A percentile compares a stretch with the other conserved stretches of the same genome.
Evolutionary conservation across 2,113 vertebrate genomes (phyloP).

Genomic region (Mellivora capensis): DNA sequence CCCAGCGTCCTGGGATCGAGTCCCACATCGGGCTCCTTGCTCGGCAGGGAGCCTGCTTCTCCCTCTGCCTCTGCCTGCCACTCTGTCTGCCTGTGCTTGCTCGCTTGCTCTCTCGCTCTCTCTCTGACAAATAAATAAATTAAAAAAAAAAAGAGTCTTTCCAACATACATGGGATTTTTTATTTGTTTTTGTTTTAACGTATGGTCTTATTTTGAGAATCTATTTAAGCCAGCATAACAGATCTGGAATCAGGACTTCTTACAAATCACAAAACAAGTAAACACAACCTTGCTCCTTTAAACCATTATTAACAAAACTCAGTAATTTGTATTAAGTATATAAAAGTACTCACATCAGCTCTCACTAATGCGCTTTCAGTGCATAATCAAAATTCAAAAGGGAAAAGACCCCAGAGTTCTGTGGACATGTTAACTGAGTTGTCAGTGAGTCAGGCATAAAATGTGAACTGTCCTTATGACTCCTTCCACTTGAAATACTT

Average conservation of each 20-base stretch:
- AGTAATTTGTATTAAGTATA: background rate
- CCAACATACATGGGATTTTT: background rate
- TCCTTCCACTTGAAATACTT: background rate
- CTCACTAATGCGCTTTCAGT: background rate
- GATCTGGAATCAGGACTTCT: background rate
- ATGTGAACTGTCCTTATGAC: background rate
- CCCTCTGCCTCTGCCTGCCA: too few relatives aligned
- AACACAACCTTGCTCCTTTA: background rate
- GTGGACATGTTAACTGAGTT: background rate
- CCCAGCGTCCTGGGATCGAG: too few relatives aligned
- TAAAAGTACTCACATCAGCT: background rate
- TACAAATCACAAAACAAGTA: slow-evolving; percentile 38
- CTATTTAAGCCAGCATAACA: background rate
- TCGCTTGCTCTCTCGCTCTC: too few relatives aligned
- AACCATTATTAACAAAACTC: slow-evolving; percentile 19
- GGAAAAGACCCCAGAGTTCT: background rate
- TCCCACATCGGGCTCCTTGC: too few relatives aligned
- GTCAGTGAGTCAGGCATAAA: background rate
- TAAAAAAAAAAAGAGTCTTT: background rate
- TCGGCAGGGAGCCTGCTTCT: too few relatives aligned
- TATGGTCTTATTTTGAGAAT: background rate
- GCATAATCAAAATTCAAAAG: slow-evolving; percentile 15
- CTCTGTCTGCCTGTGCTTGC: too few relatives aligned
- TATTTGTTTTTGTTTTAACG: background rate
- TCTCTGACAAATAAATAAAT: too few relatives aligned